Evolutionary conservation across 2,888 invertebrate genomes (phyloP), one percentile per base, ranked within the genome.

Genomic region (Xylophagus ater): DNA sequence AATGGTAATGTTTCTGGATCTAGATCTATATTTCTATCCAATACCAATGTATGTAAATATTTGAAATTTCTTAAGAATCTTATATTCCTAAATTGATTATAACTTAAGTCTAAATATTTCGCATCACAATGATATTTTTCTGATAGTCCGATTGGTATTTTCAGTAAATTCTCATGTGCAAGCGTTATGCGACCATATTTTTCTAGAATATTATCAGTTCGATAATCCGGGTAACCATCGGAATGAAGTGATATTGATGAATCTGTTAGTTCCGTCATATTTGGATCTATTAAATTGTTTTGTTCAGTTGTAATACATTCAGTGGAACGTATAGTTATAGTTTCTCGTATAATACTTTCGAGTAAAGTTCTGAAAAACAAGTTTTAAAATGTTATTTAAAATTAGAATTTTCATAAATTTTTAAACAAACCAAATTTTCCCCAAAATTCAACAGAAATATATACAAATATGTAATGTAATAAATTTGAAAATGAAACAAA

Each of bases 21-120:
- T 19, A 76, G 74, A 41, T 86, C 74, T 2, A 71, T 70, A 56
- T 90, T 90, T 50, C 81, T 78, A 60, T 90, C 90, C 48, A 86
- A 71, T 49, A 89, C 86, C 10, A 89, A 60, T 0, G 84, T 82
- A 8, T 79, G 78, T 40, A 89, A 60, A 42, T 75, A 71, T 42
- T 73, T 76, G 60, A 88, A 86, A 53, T 78, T 73, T 3, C 73
- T 69, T 24, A 89, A 59, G 52, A 81, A 81, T 45, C 80, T 74
- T 37, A 88, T 64, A 59, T 81, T 80, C 37, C 84, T 85, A 47
- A 83, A 75, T 56, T 76, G 73, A 53, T 83, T 83, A 52, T 81
- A 70, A 51, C 81, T 81, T 37, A 83, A 70, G 57, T 83, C 83
- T 49, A 83, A 61, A 47, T 76, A 78, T 53, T 68, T 70, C 19